These are phyloP conservation scores for Tachypleus tridentatus DNA, from an alignment of 1,140 invertebrate genomes.

Conservation along the genomic window DNA sequence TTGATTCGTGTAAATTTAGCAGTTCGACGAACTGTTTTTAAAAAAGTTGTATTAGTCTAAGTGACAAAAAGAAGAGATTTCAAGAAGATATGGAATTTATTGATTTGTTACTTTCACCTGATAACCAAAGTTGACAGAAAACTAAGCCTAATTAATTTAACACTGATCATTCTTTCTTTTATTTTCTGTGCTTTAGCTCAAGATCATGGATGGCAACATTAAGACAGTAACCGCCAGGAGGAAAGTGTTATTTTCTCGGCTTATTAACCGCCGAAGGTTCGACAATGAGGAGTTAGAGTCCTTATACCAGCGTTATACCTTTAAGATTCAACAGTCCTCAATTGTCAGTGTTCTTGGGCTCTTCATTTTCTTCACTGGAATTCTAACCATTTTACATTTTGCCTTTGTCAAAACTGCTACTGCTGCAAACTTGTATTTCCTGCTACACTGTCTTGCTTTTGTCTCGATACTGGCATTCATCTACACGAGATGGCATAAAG, in stretches of 20 bases:
- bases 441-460: constrained; percentile 50
- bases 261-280: constrained; percentile 61
- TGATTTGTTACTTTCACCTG: no score
- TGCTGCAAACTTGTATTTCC: constrained; percentile 50
- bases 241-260: constrained; percentile 45
- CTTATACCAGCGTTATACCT: constrained; percentile 73
- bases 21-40: no score
- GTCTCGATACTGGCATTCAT: constrained; percentile 48
- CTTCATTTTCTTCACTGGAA: constrained; percentile 52
- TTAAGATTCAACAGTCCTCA: constrained; percentile 70
- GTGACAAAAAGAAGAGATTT: no score
- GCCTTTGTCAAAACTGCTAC: constrained; percentile 32
- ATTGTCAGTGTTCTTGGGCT: constrained; percentile 60
- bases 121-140: no score
- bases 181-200: no score
- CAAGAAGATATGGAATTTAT: no score
- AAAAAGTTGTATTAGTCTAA: no score
- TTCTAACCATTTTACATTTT: constrained; percentile 41
- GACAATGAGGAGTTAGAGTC: constrained; percentile 74
- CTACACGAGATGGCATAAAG: constrained; percentile 45
- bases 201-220: constrained; percentile 66
- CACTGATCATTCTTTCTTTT: no score
- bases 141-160: no score
- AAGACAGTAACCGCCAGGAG: constrained; percentile 58
- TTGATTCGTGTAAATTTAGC: no score